phyloP scores from a whole-genome alignment of 1,140 invertebrate genomes.

The Tribolium castaneum region DNA sequence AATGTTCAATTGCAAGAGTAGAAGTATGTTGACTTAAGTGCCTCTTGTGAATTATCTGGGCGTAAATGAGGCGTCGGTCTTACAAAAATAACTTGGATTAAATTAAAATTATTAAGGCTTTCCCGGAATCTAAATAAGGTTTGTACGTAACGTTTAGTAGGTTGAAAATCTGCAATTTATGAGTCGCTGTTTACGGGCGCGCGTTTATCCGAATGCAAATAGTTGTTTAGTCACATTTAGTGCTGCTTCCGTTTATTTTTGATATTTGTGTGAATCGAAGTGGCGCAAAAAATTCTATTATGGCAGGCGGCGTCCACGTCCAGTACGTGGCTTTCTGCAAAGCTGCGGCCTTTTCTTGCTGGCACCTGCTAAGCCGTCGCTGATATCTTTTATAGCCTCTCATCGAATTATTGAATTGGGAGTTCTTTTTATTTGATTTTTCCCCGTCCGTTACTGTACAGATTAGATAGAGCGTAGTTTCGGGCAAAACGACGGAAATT shows the following conservation, averaged over 20 bases:
- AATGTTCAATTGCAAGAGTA: neutral
- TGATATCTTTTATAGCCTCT: slow-evolving; percentile 46
- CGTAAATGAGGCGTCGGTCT: neutral
- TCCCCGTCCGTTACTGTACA: slow-evolving; percentile 26
- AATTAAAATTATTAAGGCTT: neutral
- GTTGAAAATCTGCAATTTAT: neutral
- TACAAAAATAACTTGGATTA: neutral
- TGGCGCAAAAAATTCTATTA: slow-evolving; percentile 23
- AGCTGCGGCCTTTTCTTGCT: slow-evolving; percentile 37
- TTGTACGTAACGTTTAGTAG: neutral
- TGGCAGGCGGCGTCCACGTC: neutral
- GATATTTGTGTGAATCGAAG: neutral
- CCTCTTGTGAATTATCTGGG: neutral
- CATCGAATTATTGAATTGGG: slow-evolving; percentile 48
- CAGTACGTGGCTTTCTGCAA: slow-evolving; percentile 36
- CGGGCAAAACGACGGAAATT: neutral
- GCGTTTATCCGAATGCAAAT: neutral
- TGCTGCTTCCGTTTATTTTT: neutral
- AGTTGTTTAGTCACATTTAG: neutral
- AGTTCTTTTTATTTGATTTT: slow-evolving; percentile 49
- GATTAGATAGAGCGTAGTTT: slow-evolving; percentile 40
- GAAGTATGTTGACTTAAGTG: too few species aligned
- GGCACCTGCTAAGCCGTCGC: slow-evolving; percentile 40
- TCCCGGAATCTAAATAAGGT: neutral
- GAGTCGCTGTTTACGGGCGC: neutral